phyloP scores from a whole-genome alignment of 2,113 vertebrate genomes.

The Lates calcarifer region DNA sequence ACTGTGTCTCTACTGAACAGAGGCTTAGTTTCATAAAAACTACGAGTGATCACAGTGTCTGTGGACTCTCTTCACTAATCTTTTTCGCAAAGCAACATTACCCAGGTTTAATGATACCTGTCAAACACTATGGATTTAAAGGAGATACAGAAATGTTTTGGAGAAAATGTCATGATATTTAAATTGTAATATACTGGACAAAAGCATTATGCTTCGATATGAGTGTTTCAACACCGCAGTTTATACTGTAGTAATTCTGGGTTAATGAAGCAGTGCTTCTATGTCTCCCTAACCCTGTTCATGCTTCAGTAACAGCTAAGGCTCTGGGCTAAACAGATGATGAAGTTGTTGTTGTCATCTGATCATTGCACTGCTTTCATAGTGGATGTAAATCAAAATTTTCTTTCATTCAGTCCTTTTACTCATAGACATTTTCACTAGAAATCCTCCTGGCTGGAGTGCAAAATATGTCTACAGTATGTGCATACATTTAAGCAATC shows the following conservation, averaged over 20 bases:
- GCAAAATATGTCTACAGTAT: too few species aligned
- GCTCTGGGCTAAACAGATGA: conserved; percentile 67
- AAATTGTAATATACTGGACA: background rate
- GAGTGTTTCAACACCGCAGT: conserved; percentile 8
- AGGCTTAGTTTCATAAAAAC: conserved; percentile 13
- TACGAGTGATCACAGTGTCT: background rate
- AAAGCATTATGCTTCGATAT: background rate
- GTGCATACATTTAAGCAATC: background rate
- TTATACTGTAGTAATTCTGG: conserved; percentile 36
- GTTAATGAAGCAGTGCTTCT: conserved; percentile 53
- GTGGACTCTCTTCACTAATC: background rate
- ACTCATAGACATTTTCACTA: conserved; percentile 5
- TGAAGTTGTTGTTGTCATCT: conserved; percentile 57
- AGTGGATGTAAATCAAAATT: conserved; percentile 19
- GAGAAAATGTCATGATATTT: conserved; percentile 5
- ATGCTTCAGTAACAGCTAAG: conserved; percentile 53
- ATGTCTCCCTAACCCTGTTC: conserved; percentile 40
- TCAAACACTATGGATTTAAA: conserved; percentile 11
- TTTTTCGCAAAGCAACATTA: conserved; percentile 1
- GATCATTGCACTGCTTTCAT: conserved; percentile 40
- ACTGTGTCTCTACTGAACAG: background rate
- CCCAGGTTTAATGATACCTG: background rate
- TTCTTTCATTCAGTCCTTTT: background rate
- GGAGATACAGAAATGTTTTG: background rate
- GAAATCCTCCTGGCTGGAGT: background rate